Evolutionary conservation across 1,140 invertebrate genomes (phyloP), one percentile per base, ranked within the genome.

Genomic region (Ooceraea biroi): DNA sequence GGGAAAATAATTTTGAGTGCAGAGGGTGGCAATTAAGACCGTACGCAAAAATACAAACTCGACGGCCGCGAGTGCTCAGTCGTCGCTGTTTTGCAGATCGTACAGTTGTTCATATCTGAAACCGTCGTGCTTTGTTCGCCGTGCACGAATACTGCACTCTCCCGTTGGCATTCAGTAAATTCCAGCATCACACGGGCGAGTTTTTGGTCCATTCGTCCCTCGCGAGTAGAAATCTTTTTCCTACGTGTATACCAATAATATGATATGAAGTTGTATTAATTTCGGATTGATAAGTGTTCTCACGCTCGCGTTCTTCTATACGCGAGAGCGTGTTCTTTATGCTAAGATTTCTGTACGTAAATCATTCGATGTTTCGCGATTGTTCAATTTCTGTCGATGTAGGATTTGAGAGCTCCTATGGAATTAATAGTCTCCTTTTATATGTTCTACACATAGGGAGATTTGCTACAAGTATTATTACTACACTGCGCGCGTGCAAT

Each of bases 91-190:
- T 50, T 63, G 63, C 63, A 82, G 66, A 88, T 89, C 89, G 55
- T 89, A 89, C 73, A 82, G 69, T 83, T 85, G 41, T 83, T 83
- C 50, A 60, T 83, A 85, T 83, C 10, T 25, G 25, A 83, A 73
- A 50, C 19, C 8, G 30, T 73, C 27, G 52, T 41, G 44, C 19
- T 76, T 76, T 50, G 22, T 60, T 60, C 36, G 55, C 48, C 5
- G 19, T 41, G 68, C 12, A 22, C 19, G 25, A 48, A 73, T 12
- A 41, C 3, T 17, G 36, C 12, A 8, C 30, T 12, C 52, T 27
- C 63, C 14, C 17, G 27, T 14, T 22, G 57, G 19, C 57, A 72
- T 57, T 82, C 73, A 65, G 25, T 22, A 76, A 76, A n/a, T 65
- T 76, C n/a, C 58, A 76, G 44, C 12, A 25, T 76, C n/a, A 65